Percentiles rank a stretch among this genome's conserved stretches.
Conservation (phyloP, 2,888 invertebrate species). For the Philopedon plagiatum region DNA sequence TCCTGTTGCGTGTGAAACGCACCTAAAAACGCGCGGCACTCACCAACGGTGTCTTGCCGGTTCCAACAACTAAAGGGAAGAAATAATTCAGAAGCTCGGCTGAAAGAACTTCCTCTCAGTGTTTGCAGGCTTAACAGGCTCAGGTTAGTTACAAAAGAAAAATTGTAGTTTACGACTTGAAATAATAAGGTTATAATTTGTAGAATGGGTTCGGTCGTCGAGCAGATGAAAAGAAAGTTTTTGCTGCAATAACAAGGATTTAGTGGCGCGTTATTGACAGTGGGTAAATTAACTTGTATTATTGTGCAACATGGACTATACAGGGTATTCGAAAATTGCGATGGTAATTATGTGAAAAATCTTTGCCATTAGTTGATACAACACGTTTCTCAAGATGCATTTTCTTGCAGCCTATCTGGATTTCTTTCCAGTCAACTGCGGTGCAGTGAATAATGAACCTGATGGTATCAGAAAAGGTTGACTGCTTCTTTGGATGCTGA, state of each 20-base stretch:
- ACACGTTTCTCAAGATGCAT: too few relatives aligned
- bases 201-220: conserved; percentile 8
- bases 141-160: conserved; percentile 17
- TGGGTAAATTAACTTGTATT: too few relatives aligned
- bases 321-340: too few relatives aligned
- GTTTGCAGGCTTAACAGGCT: conserved; percentile 15
- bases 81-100: conserved; percentile 48
- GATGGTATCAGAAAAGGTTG: too few relatives aligned
- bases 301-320: too few relatives aligned
- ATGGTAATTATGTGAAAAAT: too few relatives aligned
- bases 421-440: too few relatives aligned
- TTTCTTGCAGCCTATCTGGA: too few relatives aligned
- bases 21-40: conserved; percentile 32
- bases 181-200: conserved; percentile 33
- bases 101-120: conserved; percentile 40
- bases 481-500: too few relatives aligned
- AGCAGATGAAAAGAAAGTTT: neutral
- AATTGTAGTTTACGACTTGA: conserved; percentile 39
- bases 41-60: conserved; percentile 45
- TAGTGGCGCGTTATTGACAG: too few relatives aligned
- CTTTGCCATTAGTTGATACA: too few relatives aligned
- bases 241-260: neutral
- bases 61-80: conserved; percentile 42
- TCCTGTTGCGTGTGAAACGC: conserved; percentile 44
- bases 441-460: too few relatives aligned